Percentiles rank a stretch among this genome's conserved stretches.
Conservation (phyloP, 2,888 invertebrate species). For the Drosophila emarginata region DNA sequence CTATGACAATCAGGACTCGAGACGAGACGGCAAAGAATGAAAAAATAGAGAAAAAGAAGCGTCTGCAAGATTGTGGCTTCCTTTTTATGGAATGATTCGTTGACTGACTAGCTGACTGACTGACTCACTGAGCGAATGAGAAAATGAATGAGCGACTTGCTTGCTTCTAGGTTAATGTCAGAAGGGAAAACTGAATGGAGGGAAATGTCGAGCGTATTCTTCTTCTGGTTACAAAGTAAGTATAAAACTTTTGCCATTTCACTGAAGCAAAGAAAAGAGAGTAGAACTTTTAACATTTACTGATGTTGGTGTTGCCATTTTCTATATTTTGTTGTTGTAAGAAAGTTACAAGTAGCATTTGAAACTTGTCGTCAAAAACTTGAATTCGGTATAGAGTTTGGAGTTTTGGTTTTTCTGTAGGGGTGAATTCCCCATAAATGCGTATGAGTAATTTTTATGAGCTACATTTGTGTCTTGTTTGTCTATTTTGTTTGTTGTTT, state of each 20-base stretch:
- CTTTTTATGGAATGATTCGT: slow-evolving; percentile 33
- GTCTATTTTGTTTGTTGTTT: slow-evolving; percentile 25
- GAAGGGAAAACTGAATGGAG: slow-evolving; percentile 23
- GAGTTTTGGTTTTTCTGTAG: slow-evolving; percentile 44
- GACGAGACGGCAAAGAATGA: slow-evolving; percentile 23
- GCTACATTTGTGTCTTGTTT: slow-evolving; percentile 38
- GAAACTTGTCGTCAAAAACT: slow-evolving; percentile 59
- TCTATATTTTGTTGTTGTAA: slow-evolving; percentile 34
- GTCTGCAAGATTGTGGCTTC: slow-evolving; percentile 44
- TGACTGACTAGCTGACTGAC: slow-evolving; percentile 47
- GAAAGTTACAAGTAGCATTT: slow-evolving; percentile 77
- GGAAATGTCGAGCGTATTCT: slow-evolving; percentile 9
- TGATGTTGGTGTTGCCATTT: slow-evolving; percentile 25
- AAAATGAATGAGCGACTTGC: slow-evolving; percentile 43
- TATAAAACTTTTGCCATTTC: slow-evolving; percentile 71
- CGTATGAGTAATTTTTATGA: slow-evolving; percentile 75
- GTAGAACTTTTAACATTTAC: slow-evolving; percentile 60
- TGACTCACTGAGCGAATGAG: slow-evolving; percentile 36
- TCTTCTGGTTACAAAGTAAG: slow-evolving; percentile 63
- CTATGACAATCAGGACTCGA: slow-evolving; percentile 63
- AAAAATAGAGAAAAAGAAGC: slow-evolving; percentile 26
- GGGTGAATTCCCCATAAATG: slow-evolving; percentile 34
- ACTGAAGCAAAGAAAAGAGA: slow-evolving; percentile 44
- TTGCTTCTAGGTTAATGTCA: slow-evolving; percentile 52
- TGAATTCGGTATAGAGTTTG: slow-evolving; percentile 34